Conservation (phyloP, 2,797 vertebrate genomes). For the Iguana delicatissima region DNA sequence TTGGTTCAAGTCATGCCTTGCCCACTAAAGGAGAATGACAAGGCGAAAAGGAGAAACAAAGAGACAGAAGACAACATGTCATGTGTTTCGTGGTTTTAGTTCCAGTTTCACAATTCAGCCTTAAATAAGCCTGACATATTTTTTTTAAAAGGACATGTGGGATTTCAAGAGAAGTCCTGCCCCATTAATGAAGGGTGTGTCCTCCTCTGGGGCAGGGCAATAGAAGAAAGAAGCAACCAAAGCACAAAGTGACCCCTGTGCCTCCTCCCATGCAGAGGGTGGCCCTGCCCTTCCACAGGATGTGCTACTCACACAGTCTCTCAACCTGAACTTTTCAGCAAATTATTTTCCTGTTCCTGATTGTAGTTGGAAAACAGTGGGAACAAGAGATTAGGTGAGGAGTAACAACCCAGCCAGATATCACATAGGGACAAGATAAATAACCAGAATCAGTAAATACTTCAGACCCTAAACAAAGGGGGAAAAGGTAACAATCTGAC, state of each 20-base stretch:
- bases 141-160: not conserved
- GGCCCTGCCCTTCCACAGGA: slow-evolving; percentile 11
- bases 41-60: not conserved
- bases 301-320: not conserved
- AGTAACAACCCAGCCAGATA: not conserved
- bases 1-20: not conserved
- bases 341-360: not conserved
- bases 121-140: not conserved
- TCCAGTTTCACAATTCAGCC: rapidly evolving
- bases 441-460: not conserved
- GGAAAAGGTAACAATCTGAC: not conserved
- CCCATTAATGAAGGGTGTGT: not conserved
- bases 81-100: not conserved
- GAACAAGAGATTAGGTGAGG: not conserved
- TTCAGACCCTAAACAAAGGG: not conserved
- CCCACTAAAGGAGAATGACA: not conserved
- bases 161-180: not conserved
- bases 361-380: not conserved
- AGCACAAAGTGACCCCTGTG: too few species aligned
- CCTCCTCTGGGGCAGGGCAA: not conserved
- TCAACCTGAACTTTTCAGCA: slow-evolving; percentile 1
- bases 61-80: not conserved
- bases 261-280: not conserved
- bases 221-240: not conserved
- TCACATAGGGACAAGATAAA: not conserved